These are phyloP conservation scores for Pseudois nayaur DNA, from an alignment of 2,113 vertebrate genomes.

Conservation along the genomic window DNA sequence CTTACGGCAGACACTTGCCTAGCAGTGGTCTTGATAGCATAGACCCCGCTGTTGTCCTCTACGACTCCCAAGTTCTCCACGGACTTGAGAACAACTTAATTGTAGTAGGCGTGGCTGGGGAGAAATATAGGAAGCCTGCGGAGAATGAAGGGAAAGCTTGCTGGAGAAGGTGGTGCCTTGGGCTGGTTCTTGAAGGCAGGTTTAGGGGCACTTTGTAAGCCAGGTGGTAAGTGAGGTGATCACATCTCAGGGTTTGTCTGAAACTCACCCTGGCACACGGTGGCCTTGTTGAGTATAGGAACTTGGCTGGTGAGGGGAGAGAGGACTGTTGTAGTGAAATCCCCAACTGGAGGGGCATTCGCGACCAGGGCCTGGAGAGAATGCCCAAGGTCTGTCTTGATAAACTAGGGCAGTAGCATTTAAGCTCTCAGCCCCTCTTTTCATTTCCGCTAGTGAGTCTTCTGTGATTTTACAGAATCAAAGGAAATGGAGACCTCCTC, in stretches of 20 bases:
- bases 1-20: background rate
- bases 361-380: background rate
- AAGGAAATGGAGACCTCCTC: constrained; percentile 14
- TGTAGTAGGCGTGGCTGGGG: background rate
- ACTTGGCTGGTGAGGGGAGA: background rate
- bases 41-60: background rate
- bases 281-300: background rate
- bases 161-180: background rate
- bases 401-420: background rate
- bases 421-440: background rate
- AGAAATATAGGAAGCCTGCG: background rate
- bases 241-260: background rate
- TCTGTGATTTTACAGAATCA: background rate
- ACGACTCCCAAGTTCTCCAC: background rate
- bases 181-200: background rate
- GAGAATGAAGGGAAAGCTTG: background rate
- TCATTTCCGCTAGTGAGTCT: background rate
- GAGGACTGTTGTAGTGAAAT: background rate
- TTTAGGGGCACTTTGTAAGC: background rate
- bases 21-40: background rate
- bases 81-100: background rate
- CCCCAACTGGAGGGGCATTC: background rate
- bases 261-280: background rate
- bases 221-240: background rate
- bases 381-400: background rate